Conservation (phyloP, 2,888 invertebrate genomes). For the Scaptomyza cyrtandrae region DNA sequence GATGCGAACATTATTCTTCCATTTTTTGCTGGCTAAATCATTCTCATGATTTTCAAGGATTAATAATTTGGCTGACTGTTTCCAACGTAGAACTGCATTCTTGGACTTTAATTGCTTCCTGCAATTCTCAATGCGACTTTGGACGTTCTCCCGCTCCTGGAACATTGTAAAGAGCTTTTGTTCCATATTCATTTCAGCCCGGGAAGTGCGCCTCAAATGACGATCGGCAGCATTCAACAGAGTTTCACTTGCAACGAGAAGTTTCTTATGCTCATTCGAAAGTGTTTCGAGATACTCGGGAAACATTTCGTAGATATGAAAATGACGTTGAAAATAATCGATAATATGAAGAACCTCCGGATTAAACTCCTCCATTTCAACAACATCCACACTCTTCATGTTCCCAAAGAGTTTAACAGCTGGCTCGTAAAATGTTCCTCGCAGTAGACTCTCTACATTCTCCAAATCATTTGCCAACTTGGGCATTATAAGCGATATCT, state of each 20-base stretch:
- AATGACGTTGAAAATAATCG: conserved; percentile 53
- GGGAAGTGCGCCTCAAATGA: conserved; percentile 56
- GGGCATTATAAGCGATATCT: conserved; percentile 59
- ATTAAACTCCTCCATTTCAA: conserved; percentile 36
- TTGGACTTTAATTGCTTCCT: conserved; percentile 26
- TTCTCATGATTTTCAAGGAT: conserved; percentile 54
- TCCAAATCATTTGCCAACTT: conserved; percentile 40
- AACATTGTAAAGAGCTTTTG: conserved; percentile 55
- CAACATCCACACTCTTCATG: conserved; percentile 25
- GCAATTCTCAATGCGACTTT: conserved; percentile 14
- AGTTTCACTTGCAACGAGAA: conserved; percentile 46
- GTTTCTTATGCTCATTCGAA: conserved; percentile 30
- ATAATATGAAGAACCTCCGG: conserved; percentile 39
- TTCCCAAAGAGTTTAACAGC: conserved; percentile 35
- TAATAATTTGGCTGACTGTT: conserved; percentile 41
- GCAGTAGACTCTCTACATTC: conserved; percentile 4
- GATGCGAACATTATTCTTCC: conserved; percentile 65
- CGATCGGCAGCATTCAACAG: conserved; percentile 42
- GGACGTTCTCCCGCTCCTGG: conserved; percentile 46
- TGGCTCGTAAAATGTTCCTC: conserved; percentile 31
- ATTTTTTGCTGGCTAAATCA: conserved; percentile 59
- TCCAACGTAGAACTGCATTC: conserved; percentile 53
- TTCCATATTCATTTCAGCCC: conserved; percentile 59
- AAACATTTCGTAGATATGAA: conserved; percentile 40
- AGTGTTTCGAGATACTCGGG: conserved; percentile 38